Evolutionary conservation across 2,113 vertebrate species (phyloP).

Genomic region (Mirza zaza): DNA sequence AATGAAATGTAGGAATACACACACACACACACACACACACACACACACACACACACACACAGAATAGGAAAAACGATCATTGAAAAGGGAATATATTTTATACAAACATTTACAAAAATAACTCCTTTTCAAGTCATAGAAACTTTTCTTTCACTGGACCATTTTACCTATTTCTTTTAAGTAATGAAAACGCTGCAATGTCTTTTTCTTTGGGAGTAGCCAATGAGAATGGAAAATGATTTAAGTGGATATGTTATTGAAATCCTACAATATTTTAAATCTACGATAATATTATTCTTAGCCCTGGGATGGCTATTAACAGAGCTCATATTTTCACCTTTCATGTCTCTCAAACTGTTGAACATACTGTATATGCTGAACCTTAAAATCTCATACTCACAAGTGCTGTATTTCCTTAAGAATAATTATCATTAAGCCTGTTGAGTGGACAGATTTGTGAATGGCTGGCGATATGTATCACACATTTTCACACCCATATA

Average conservation of each 20-base stretch:
- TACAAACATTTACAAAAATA: constrained; percentile 30
- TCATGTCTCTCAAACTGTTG: neutral
- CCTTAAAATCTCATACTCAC: neutral
- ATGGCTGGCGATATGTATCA: neutral
- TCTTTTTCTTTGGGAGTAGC: constrained; percentile 36
- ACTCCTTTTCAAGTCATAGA: constrained; percentile 52
- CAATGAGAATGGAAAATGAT: constrained; percentile 60
- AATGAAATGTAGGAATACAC: constrained; percentile 40
- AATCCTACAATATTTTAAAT: constrained; percentile 46
- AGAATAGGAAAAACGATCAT: constrained; percentile 29
- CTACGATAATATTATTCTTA: neutral
- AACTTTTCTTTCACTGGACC: neutral
- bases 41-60: no score
- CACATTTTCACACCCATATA: neutral
- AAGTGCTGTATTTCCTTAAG: neutral
- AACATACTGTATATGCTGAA: neutral
- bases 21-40: neutral
- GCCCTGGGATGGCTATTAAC: neutral
- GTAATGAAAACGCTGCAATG: constrained; percentile 55
- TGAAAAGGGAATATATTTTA: constrained; percentile 18
- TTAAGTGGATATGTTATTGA: constrained; percentile 59
- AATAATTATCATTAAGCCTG: neutral
- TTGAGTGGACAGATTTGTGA: neutral
- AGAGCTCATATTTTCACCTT: neutral
- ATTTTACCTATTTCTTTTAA: constrained; percentile 50